These are phyloP conservation scores for Sandelia bainsii DNA, from an alignment of 2,797 vertebrate species.

Conservation along the genomic window DNA sequence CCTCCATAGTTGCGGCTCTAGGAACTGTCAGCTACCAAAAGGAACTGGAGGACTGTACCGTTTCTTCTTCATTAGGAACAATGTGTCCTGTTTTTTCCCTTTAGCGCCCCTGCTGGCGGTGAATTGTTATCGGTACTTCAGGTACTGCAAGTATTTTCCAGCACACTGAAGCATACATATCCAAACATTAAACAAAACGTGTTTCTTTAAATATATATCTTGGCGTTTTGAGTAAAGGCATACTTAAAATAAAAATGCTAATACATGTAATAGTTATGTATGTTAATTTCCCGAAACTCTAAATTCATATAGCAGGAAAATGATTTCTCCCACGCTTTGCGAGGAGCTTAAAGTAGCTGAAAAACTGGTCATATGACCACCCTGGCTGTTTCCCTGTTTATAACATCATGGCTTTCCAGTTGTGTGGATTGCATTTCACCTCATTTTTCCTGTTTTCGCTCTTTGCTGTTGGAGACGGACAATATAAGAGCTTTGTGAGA, in stretches of 20 bases:
- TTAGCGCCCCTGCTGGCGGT: conserved; percentile 46
- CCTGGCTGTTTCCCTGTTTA: not conserved
- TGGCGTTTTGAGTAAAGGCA: not conserved
- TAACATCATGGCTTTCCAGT: conserved; percentile 57
- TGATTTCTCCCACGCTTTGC: conserved; percentile 28
- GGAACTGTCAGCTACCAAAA: conserved; percentile 45
- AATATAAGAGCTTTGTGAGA: conserved; percentile 41
- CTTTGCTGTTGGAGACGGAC: conserved; percentile 18
- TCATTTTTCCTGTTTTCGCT: conserved; percentile 15
- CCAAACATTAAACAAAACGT: not conserved
- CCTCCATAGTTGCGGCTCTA: conserved; percentile 80
- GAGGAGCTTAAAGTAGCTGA: conserved; percentile 22
- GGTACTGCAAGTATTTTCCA: not conserved
- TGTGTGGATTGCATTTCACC: accelerated
- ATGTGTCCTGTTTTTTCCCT: accelerated
- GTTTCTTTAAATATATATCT: not conserved
- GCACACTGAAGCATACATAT: not conserved
- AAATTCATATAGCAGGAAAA: accelerated
- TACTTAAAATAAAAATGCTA: accelerated
- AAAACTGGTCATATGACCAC: conserved; percentile 67
- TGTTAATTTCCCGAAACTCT: not conserved
- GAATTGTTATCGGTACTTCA: not conserved
- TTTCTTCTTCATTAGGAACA: conserved; percentile 36
- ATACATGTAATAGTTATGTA: accelerated
- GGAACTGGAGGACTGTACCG: conserved; percentile 24